Evolutionary conservation across 2,113 vertebrate genomes (phyloP).

Genomic region (Aspiorhynchus laticeps): DNA sequence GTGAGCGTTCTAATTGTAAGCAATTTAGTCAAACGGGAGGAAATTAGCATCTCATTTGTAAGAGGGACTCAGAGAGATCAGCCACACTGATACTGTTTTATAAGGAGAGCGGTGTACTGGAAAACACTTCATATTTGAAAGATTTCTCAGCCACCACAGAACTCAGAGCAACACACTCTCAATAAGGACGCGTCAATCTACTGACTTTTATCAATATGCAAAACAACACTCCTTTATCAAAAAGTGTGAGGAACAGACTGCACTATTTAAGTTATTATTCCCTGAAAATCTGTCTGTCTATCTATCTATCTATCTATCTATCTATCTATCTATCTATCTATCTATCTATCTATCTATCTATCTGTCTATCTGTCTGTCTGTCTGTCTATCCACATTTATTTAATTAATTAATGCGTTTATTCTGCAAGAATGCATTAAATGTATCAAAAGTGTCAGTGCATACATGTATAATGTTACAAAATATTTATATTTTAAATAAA

Average conservation of each 20-base stretch:
- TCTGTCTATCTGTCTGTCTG: too few species aligned
- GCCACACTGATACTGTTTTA: constrained; percentile 1
- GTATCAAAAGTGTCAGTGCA: too few species aligned
- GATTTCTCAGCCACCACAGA: background rate
- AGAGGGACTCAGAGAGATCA: constrained; percentile 23
- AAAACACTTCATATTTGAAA: constrained; percentile 8
- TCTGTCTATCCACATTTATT: too few species aligned
- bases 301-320: too few species aligned
- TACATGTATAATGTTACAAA: too few species aligned
- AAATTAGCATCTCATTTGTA: constrained; percentile 43
- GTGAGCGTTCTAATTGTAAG: constrained; percentile 33
- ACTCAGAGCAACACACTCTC: background rate
- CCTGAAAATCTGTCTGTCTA: background rate
- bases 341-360: too few species aligned
- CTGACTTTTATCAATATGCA: background rate
- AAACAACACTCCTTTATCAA: background rate
- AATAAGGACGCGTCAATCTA: background rate
- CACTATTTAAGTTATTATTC: background rate
- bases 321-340: too few species aligned
- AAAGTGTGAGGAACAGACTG: background rate
- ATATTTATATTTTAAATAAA: too few species aligned
- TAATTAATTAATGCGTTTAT: too few species aligned
- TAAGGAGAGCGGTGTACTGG: background rate
- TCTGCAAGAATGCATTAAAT: too few species aligned
- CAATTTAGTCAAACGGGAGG: constrained; percentile 41